These are phyloP conservation scores for Papilio elwesi DNA, from an alignment of 2,888 invertebrate genomes.

Conservation along the genomic window DNA sequence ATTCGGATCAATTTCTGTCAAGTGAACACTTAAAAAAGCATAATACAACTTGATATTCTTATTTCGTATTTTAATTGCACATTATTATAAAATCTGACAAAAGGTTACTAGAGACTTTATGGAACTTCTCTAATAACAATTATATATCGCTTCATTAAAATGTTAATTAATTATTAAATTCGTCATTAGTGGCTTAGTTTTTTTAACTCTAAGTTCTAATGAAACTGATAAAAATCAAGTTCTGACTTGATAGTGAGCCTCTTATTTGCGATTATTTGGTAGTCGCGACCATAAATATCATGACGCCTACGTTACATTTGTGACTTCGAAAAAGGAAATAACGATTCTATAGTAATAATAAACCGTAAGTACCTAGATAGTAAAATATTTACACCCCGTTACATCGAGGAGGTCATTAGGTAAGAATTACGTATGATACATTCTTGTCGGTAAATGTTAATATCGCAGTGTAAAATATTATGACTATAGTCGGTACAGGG, in stretches of 20 bases:
- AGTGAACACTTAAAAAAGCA: neutral
- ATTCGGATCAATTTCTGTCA: no score
- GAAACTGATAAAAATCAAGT: neutral
- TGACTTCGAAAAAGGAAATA: no score
- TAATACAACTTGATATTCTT: neutral
- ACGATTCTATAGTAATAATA: no score
- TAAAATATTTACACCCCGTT: no score
- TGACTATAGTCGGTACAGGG: neutral
- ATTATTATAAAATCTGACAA: slow-evolving; percentile 14
- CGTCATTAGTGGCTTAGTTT: neutral
- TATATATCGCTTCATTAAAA: slow-evolving; percentile 23
- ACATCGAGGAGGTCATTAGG: neutral
- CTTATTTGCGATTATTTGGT: neutral
- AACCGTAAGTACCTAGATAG: no score
- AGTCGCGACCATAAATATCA: neutral
- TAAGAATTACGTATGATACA: neutral
- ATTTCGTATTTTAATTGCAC: neutral
- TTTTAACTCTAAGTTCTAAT: neutral
- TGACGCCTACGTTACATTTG: no score
- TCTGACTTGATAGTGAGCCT: neutral
- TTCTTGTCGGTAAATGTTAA: neutral
- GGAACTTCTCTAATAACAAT: slow-evolving; percentile 7
- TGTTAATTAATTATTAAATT: slow-evolving; percentile 4
- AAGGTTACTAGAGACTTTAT: slow-evolving; percentile 17
- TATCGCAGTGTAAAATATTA: neutral